phyloP scores from a whole-genome alignment of 23 tunicate species.

The Oikopleura albicans region DNA sequence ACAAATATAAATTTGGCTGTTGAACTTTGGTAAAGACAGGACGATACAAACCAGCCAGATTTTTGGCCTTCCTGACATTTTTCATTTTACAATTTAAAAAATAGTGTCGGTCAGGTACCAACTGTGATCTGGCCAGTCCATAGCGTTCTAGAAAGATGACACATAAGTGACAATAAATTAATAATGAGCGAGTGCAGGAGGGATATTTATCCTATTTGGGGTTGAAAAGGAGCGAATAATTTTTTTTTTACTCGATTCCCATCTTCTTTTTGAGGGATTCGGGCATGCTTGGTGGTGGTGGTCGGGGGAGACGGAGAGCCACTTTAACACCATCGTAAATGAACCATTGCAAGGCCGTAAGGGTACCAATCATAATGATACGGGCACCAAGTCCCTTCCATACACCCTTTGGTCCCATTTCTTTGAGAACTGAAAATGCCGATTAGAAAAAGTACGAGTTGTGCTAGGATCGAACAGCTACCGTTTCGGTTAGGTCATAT shows the following conservation, averaged over 20 bases:
- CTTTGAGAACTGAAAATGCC: constrained; percentile 36
- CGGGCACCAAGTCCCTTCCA: constrained; percentile 97
- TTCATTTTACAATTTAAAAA: too few species aligned
- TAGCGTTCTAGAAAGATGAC: too few species aligned
- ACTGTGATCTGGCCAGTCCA: too few species aligned
- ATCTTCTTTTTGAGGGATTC: constrained; percentile 59
- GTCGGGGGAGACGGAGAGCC: constrained; percentile 83
- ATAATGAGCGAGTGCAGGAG: not conserved
- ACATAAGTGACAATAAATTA: not conserved
- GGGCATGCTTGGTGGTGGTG: constrained; percentile 99
- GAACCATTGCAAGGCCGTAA: constrained; percentile 99
- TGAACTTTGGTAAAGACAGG: too few species aligned
- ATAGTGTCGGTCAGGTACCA: too few species aligned
- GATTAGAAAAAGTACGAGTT: not conserved
- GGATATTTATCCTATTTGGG: not conserved
- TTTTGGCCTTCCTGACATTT: too few species aligned
- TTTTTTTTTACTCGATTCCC: constrained; percentile 20
- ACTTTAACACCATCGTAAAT: constrained; percentile 98
- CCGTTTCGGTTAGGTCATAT: too few species aligned
- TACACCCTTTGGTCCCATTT: constrained; percentile 90
- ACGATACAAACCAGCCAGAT: too few species aligned
- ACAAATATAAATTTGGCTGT: too few species aligned
- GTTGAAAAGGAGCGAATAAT: not conserved
- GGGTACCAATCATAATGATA: constrained; percentile 98
- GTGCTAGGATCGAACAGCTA: too few species aligned